Evolutionary conservation across 2,888 invertebrate species (phyloP).

Genomic region (Euphydryas editha): DNA sequence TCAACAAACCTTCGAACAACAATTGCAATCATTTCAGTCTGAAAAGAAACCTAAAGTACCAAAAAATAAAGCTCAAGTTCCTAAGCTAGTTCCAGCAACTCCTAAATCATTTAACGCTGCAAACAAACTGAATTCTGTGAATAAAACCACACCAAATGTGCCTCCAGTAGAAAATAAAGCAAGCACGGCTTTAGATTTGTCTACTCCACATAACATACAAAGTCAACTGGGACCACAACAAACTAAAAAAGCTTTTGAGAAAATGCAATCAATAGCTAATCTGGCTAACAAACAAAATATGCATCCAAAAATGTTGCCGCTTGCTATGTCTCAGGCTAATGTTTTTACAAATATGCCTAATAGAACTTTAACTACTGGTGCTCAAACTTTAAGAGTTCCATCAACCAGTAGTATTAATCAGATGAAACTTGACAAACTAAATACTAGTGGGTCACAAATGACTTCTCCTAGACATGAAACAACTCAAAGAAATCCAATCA

Average conservation of each 20-base stretch:
- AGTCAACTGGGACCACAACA: constrained; percentile 72
- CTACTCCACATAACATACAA: constrained; percentile 74
- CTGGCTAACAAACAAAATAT: constrained; percentile 78
- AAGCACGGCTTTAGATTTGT: constrained; percentile 75
- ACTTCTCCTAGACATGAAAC: constrained; percentile 59
- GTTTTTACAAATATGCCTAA: constrained; percentile 62
- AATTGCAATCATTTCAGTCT: constrained; percentile 69
- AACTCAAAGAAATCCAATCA: constrained; percentile 56
- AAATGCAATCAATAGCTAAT: constrained; percentile 81
- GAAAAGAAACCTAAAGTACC: constrained; percentile 74
- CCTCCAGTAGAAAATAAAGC: constrained; percentile 60
- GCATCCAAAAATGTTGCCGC: constrained; percentile 61
- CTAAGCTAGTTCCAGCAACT: constrained; percentile 74
- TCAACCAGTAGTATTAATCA: constrained; percentile 61
- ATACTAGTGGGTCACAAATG: constrained; percentile 51
- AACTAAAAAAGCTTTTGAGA: constrained; percentile 73
- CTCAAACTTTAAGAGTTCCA: constrained; percentile 66
- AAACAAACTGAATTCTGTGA: constrained; percentile 62
- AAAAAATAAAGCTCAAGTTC: constrained; percentile 77
- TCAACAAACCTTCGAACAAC: constrained; percentile 81
- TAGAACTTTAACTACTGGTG: constrained; percentile 56
- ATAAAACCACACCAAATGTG: constrained; percentile 54
- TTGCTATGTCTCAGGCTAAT: constrained; percentile 60
- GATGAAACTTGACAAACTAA: constrained; percentile 66
- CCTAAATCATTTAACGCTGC: constrained; percentile 69